Base-by-base conservation (phyloP, 1,140 invertebrate species). In the Hydropsyche tenuis region DNA sequence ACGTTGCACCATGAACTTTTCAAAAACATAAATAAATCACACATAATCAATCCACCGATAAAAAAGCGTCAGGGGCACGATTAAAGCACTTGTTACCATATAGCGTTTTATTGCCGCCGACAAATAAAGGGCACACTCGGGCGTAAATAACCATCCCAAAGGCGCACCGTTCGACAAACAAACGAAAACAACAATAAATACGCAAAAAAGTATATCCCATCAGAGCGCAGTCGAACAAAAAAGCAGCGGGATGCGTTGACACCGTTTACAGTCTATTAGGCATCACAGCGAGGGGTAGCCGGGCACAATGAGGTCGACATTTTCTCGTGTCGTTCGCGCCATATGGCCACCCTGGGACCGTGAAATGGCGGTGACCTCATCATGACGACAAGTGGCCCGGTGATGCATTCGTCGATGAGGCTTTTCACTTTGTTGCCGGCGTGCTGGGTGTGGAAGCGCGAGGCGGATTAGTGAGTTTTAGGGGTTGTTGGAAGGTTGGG, bases 321-420 rank as follows among this genome's bases (percentile, higher is more conserved):
- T 65, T 65, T 16, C 16, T 16, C 16, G 30, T 65, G 63, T 65
- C 27, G 63, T 5, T 43, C 14, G 30, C 60, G 30, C 63, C 63
- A 65, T 65, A 65, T 65, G 63, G 63, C 63, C 7, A n/a, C 30
- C 60, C 30, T 27, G 6, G 6, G 14, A 45, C 14, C 63, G 37
- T 45, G 56, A 60, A 60, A 65, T 65, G 63, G 63, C 63, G 63
- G 42, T 65, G 63, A 65, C 63, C 63, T 65, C 63, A 65, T 25
- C 63, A 25, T 6, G 20, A 20, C n/a, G 14, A 63, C 63, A 65
- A 65, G 63, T 65, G 63, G 63, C 23, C n/a, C 12, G 4, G 11
- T 43, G 30, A 14, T 20, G 46, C 46, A 51, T n/a, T 14, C 14
- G 3, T 51, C 14, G 14, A 20, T 14, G 18, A 51, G 3, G 46